Conservation (phyloP, 2,113 vertebrate genomes). For the Megaceryle maxima region DNA sequence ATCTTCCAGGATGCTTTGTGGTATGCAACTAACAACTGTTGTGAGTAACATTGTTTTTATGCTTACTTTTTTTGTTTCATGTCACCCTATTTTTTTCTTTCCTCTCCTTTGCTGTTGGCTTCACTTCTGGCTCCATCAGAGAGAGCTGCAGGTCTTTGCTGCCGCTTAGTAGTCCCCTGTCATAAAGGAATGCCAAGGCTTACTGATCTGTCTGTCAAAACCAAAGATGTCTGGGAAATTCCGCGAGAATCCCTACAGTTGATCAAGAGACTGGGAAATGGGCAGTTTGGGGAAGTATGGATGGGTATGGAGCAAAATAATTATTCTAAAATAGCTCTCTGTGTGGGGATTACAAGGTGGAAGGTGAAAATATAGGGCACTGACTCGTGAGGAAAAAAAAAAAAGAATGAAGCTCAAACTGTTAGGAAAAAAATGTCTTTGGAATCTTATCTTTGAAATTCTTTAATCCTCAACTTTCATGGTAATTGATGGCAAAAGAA, state of each 20-base stretch:
- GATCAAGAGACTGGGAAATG: slow-evolving; percentile 97
- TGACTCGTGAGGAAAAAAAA: not conserved
- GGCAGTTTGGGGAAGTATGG: slow-evolving; percentile 99
- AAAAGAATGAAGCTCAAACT: not conserved
- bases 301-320: slow-evolving; percentile 90
- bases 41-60: slow-evolving; percentile 54
- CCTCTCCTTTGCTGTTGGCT: slow-evolving; percentile 70
- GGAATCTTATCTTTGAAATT: slow-evolving; percentile 13
- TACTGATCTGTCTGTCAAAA: slow-evolving; percentile 98
- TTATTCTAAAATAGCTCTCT: slow-evolving; percentile 64
- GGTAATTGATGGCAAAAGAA: slow-evolving; percentile 47
- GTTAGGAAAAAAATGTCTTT: not conserved
- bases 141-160: slow-evolving; percentile 97
- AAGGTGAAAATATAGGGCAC: slow-evolving; percentile 69
- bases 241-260: slow-evolving; percentile 95
- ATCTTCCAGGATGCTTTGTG: slow-evolving; percentile 50
- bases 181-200: slow-evolving; percentile 98
- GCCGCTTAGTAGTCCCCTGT: slow-evolving; percentile 95
- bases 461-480: slow-evolving; percentile 25
- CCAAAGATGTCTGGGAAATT: slow-evolving; percentile 99
- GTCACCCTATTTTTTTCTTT: slow-evolving; percentile 74
- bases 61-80: slow-evolving; percentile 73
- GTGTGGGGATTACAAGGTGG: slow-evolving; percentile 75
- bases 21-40: slow-evolving; percentile 62
- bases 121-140: slow-evolving; percentile 81